Conservation (phyloP, 53 echinoderm and acorn worm species). For the Hippasteria phrygiana region DNA sequence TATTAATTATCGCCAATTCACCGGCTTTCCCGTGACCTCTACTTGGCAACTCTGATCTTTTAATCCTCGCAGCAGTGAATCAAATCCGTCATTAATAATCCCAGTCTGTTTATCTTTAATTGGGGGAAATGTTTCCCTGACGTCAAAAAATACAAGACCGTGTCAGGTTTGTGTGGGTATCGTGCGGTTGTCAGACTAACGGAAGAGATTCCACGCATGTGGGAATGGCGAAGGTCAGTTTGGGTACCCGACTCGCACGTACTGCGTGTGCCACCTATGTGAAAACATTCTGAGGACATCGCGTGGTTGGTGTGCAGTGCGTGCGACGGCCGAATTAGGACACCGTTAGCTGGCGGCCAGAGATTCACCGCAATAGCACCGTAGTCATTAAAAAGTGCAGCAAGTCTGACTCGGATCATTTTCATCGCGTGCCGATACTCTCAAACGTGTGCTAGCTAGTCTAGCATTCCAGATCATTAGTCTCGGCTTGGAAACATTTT, state of each 20-base stretch:
- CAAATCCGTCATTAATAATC: not conserved
- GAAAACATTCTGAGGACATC: not conserved
- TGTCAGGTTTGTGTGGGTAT: no score
- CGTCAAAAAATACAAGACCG: not conserved
- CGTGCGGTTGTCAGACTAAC: constrained; percentile 1
- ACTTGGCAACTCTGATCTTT: no score
- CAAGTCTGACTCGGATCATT: no score
- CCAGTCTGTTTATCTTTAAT: constrained; percentile 1
- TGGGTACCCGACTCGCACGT: not conserved
- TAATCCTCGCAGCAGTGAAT: not conserved
- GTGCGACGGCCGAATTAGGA: not conserved
- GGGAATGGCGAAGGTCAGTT: not conserved
- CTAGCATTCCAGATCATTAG: no score
- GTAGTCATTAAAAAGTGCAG: not conserved
- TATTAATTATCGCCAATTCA: no score
- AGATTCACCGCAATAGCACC: not conserved
- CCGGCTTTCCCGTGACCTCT: no score
- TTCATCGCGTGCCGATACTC: no score
- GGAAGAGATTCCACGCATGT: constrained; percentile 7
- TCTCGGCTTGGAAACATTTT: no score
- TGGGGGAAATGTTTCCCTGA: constrained; percentile 19
- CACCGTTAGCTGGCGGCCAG: not conserved
- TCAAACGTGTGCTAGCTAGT: no score
- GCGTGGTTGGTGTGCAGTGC: not conserved
- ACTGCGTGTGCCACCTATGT: not conserved